These are phyloP conservation scores for Benthosema pterotum DNA, from an alignment of 2,797 vertebrate genomes.

Conservation along the genomic window DNA sequence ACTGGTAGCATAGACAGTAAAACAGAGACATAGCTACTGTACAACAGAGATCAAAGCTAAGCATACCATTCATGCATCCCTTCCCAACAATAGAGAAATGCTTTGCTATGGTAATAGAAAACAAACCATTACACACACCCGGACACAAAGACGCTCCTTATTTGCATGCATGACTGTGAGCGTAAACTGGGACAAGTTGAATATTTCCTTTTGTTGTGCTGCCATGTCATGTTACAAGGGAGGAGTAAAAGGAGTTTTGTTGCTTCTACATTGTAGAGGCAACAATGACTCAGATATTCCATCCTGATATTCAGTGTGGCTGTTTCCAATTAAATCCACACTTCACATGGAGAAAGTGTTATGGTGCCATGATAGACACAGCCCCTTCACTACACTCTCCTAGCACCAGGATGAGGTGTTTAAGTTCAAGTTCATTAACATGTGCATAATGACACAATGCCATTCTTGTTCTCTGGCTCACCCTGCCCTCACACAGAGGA, in stretches of 20 bases:
- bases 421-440: too few species aligned
- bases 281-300: background rate
- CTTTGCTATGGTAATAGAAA: background rate
- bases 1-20: too few species aligned
- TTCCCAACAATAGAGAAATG: background rate
- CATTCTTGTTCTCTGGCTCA: too few species aligned
- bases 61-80: constrained; percentile 47
- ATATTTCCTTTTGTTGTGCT: constrained; percentile 5
- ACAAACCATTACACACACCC: background rate
- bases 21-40: too few species aligned
- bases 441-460: too few species aligned
- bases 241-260: constrained; percentile 17
- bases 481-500: too few species aligned
- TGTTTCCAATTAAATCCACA: background rate
- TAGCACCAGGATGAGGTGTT: too few species aligned
- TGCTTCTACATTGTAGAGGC: background rate
- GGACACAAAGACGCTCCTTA: background rate
- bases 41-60: too few species aligned
- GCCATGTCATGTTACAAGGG: background rate
- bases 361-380: too few species aligned
- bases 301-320: background rate
- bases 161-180: background rate
- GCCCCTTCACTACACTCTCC: too few species aligned
- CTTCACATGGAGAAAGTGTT: too few species aligned
- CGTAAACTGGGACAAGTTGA: background rate